Evolutionary conservation across 2,888 invertebrate species (phyloP).

Genomic region (Tiliacea citrago): DNA sequence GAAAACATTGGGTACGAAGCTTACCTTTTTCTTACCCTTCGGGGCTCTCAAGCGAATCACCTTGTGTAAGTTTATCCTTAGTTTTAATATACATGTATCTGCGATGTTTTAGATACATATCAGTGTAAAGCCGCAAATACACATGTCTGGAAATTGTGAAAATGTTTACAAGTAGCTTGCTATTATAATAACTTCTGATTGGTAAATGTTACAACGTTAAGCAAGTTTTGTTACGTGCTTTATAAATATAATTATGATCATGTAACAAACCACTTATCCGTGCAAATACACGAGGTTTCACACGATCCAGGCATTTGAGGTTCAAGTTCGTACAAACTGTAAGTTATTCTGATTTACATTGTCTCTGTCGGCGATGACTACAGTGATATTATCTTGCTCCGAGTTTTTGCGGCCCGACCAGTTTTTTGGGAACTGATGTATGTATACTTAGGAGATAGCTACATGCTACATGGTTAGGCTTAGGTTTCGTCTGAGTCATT

Average conservation of each 20-base stretch:
- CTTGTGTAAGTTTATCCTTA: constrained; percentile 7
- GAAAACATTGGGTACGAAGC: constrained; percentile 16
- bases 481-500: constrained; percentile 25
- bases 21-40: constrained; percentile 43
- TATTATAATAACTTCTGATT: not conserved
- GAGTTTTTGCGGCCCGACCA: constrained; percentile 55
- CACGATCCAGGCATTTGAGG: constrained; percentile 46
- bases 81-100: constrained; percentile 30
- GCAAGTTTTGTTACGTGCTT: not conserved
- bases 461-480: constrained; percentile 17
- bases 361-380: constrained; percentile 56
- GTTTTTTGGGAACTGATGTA: constrained; percentile 53
- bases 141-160: not conserved
- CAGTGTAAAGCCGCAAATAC: not conserved
- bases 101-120: not conserved
- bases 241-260: not conserved
- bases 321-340: constrained; percentile 58
- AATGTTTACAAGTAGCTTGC: not conserved
- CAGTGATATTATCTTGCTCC: constrained; percentile 55
- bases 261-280: constrained; percentile 40
- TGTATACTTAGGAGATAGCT: constrained; percentile 35
- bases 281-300: constrained; percentile 56
- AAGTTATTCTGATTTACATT: constrained; percentile 64
- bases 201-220: not conserved
- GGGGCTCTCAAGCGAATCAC: constrained; percentile 18